Percentiles rank a stretch among this genome's conserved stretches.
phyloP scores from a whole-genome alignment of 2,113 vertebrate genomes.

The Perca schrenkii region DNA sequence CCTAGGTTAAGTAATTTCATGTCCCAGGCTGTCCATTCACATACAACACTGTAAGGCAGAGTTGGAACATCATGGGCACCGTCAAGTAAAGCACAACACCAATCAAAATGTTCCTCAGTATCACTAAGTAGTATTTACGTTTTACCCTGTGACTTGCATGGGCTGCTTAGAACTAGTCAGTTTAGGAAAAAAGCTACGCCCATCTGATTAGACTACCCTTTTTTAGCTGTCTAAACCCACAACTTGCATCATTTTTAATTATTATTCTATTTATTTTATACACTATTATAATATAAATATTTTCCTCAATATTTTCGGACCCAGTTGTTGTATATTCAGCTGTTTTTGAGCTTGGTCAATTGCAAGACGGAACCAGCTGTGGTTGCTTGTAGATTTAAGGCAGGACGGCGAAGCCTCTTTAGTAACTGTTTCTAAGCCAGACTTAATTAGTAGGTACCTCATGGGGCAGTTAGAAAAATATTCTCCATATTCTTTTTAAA shows the following conservation, averaged over 20 bases:
- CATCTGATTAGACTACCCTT: not conserved
- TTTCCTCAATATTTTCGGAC: constrained; percentile 11
- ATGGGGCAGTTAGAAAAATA: constrained; percentile 28
- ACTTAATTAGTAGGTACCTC: constrained; percentile 44
- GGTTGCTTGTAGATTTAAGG: constrained; percentile 29
- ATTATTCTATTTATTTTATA: not conserved
- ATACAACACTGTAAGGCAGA: not conserved
- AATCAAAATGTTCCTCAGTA: not conserved
- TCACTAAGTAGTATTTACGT: not conserved
- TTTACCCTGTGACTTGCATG: not conserved
- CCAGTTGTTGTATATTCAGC: constrained; percentile 44
- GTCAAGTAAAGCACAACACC: not conserved
- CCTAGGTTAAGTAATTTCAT: not conserved
- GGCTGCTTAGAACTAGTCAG: not conserved
- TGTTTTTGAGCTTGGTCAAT: constrained; percentile 32
- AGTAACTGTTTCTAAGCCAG: constrained; percentile 22
- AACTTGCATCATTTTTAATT: not conserved
- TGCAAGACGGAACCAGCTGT: constrained; percentile 10
- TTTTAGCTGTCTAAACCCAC: not conserved
- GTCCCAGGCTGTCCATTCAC: not conserved
- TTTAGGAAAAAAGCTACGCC: not conserved
- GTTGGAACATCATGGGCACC: not conserved
- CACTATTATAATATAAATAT: too few relatives aligned
- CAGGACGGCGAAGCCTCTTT: constrained; percentile 23
- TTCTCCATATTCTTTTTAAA: not conserved